A percentile compares a stretch with the other conserved stretches of the same genome.
Evolutionary conservation across 2,888 invertebrate species (phyloP).

Genomic region (Tenthredo livida): DNA sequence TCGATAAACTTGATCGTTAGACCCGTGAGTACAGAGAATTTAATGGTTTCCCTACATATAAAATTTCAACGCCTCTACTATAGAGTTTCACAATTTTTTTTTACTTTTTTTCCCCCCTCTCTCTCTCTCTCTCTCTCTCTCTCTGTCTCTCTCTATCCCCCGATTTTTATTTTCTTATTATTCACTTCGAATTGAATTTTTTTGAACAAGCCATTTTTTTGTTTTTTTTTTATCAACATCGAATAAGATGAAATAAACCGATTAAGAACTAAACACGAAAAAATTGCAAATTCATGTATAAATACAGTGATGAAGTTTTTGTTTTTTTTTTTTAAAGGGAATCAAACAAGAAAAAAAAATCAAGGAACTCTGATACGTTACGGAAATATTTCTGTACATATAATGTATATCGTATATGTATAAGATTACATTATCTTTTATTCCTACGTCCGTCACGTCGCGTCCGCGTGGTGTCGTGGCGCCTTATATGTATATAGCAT

Average conservation of each 20-base stretch:
- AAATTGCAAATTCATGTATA: not conserved
- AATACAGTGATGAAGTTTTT: not conserved
- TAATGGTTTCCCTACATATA: conserved; percentile 34
- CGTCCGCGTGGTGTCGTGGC: too few relatives aligned
- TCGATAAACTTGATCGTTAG: conserved; percentile 11
- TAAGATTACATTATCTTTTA: not conserved
- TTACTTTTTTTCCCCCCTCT: not conserved
- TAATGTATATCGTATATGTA: not conserved
- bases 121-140: not conserved
- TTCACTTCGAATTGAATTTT: not conserved
- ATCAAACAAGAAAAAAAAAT: not conserved
- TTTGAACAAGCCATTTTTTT: too few relatives aligned
- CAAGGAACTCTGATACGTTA: not conserved
- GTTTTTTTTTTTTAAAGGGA: not conserved
- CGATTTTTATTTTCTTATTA: not conserved
- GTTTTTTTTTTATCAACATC: not conserved
- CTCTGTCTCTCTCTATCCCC: too few relatives aligned
- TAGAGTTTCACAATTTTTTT: conserved; percentile 11
- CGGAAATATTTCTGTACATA: not conserved
- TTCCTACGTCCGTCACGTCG: not conserved
- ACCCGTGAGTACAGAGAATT: conserved; percentile 17
- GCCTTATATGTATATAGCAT: not conserved
- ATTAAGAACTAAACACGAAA: not conserved
- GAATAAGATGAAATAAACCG: not conserved
- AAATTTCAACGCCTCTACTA: conserved; percentile 20